phyloP scores from a whole-genome alignment of 2,888 invertebrate species.

The Agriopis leucophaearia region DNA sequence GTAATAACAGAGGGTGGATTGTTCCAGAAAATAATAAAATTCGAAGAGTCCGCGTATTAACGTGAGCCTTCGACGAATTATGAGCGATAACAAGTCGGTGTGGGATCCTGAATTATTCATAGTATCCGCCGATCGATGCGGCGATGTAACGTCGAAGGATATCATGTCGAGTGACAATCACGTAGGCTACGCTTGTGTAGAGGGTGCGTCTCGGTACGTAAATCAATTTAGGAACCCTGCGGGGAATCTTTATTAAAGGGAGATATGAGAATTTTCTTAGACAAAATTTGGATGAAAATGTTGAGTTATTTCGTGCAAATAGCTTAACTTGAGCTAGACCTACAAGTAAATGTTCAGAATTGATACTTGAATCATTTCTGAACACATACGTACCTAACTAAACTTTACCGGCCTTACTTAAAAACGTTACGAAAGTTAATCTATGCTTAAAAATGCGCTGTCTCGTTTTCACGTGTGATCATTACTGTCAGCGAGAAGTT shows the following conservation, averaged over 20 bases:
- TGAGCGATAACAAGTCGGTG: constrained; percentile 54
- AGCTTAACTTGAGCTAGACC: not conserved
- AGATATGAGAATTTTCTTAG: constrained; percentile 23
- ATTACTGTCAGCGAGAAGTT: no score
- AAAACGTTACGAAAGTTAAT: no score
- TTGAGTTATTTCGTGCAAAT: not conserved
- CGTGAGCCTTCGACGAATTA: constrained; percentile 50
- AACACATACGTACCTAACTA: no score
- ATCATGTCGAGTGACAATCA: constrained; percentile 49
- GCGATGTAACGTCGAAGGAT: constrained; percentile 39
- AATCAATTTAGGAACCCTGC: constrained; percentile 35
- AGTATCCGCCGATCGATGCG: constrained; percentile 47
- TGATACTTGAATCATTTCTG: no score
- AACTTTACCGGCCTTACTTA: no score
- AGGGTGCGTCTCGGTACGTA: constrained; percentile 29
- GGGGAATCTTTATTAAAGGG: constrained; percentile 29
- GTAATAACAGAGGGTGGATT: constrained; percentile 17
- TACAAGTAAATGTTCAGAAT: no score
- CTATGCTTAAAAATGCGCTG: no score
- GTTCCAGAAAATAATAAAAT: constrained; percentile 40
- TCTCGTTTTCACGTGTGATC: no score
- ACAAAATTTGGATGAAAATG: not conserved
- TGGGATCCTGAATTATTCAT: constrained; percentile 56
- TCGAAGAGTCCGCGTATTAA: constrained; percentile 37
- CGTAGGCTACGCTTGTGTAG: constrained; percentile 38